A percentile compares a stretch with the other conserved stretches of the same genome.
phyloP scores from a whole-genome alignment of 2,797 vertebrate species.

The Hybognathus amarus region DNA sequence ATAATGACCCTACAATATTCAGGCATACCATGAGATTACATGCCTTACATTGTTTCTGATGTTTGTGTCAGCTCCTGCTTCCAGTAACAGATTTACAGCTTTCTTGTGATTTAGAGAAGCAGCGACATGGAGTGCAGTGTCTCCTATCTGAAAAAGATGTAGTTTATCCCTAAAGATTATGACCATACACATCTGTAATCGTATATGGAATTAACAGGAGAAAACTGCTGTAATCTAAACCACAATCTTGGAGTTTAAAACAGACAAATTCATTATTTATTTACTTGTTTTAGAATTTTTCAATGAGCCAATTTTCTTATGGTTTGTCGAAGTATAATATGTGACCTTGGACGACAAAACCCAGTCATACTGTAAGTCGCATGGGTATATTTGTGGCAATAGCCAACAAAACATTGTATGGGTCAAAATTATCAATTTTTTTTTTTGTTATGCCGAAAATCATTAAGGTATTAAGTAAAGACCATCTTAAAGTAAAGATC shows the following conservation, averaged over 20 bases:
- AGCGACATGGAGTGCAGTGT: constrained; percentile 90
- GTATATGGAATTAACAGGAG: neutral
- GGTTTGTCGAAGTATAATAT: neutral
- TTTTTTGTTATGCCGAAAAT: too few relatives aligned
- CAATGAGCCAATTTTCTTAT: neutral
- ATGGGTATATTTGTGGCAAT: too few relatives aligned
- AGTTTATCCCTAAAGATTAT: neutral
- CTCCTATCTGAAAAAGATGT: constrained; percentile 77
- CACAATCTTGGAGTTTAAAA: neutral
- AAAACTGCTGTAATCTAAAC: neutral
- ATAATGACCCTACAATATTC: neutral
- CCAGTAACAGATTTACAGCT: constrained; percentile 84
- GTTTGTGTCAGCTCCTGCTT: constrained; percentile 83
- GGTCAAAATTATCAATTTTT: too few relatives aligned
- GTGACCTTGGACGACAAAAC: too few relatives aligned
- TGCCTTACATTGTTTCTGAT: constrained; percentile 84
- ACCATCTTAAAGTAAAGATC: too few relatives aligned
- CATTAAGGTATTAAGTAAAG: too few relatives aligned
- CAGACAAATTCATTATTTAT: neutral
- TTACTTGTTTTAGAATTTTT: neutral
- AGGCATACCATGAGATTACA: constrained; percentile 1
- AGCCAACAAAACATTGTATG: too few relatives aligned
- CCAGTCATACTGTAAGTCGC: too few relatives aligned
- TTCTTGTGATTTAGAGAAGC: constrained; percentile 91
- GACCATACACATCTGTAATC: neutral